Conservation (phyloP, 2,113 vertebrate genomes). For the Microtus montanus region DNA sequence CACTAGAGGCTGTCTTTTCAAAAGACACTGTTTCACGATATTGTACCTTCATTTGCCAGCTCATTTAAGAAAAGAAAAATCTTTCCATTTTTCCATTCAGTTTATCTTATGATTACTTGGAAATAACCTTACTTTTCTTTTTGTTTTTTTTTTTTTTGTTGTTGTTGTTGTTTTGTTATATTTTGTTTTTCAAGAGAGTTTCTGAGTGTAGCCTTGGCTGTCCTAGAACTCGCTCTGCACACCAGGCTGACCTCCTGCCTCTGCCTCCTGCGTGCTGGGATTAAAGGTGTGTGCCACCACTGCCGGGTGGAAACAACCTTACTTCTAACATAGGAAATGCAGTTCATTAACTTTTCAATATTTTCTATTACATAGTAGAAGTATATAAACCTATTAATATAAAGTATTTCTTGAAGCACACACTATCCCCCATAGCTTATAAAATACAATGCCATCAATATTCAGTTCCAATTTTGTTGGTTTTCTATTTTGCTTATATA, state of each 20-base stretch:
- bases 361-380: background rate
- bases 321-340: background rate
- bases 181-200: too few species aligned
- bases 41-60: background rate
- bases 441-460: background rate
- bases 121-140: background rate
- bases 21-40: background rate
- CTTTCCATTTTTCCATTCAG: background rate
- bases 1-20: conserved; percentile 6
- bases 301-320: background rate
- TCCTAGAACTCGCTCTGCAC: too few species aligned
- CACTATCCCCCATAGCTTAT: background rate
- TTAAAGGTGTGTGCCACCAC: too few species aligned
- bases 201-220: too few species aligned
- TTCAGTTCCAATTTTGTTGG: conserved; percentile 20
- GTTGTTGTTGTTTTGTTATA: too few species aligned
- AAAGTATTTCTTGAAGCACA: background rate
- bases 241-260: too few species aligned
- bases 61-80: background rate
- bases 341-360: background rate
- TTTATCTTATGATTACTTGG: background rate
- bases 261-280: too few species aligned
- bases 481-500: conserved; percentile 1
- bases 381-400: background rate
- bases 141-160: too few species aligned